phyloP scores from a whole-genome alignment of 2,888 invertebrate genomes.

The Drosophila melanocephala region DNA sequence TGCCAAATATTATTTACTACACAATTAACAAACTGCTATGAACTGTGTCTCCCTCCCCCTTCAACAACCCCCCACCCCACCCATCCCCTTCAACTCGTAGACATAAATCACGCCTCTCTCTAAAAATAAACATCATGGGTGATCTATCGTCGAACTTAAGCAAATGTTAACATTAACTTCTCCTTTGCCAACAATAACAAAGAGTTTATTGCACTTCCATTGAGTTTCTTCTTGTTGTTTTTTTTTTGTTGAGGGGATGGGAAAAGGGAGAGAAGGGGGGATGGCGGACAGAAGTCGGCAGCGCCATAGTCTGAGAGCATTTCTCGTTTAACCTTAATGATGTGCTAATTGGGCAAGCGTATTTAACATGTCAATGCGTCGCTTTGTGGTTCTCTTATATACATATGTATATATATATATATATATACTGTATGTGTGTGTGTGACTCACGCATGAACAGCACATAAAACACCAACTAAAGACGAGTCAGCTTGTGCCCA shows the following conservation, averaged over 20 bases:
- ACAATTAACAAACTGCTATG: slow-evolving; percentile 1
- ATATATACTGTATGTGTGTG: neutral
- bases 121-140: slow-evolving; percentile 65
- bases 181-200: slow-evolving; percentile 67
- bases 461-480: slow-evolving; percentile 55
- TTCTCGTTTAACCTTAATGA: slow-evolving; percentile 73
- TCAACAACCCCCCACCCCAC: too few relatives aligned
- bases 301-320: slow-evolving; percentile 23
- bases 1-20: slow-evolving; percentile 5
- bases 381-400: slow-evolving; percentile 6
- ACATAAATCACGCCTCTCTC: slow-evolving; percentile 38
- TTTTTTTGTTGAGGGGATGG: neutral
- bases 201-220: slow-evolving; percentile 78
- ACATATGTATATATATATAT: slow-evolving; percentile 13
- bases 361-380: slow-evolving; percentile 70
- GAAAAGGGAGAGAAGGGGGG: neutral
- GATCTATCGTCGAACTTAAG: slow-evolving; percentile 57
- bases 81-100: neutral
- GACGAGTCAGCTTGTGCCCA: slow-evolving; percentile 17
- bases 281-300: neutral
- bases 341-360: slow-evolving; percentile 73
- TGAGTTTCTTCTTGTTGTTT: slow-evolving; percentile 14
- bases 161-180: slow-evolving; percentile 73
- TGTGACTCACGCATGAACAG: slow-evolving; percentile 63
- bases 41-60: too few relatives aligned